A percentile compares a stretch with the other conserved stretches of the same genome.
phyloP scores from a whole-genome alignment of 1,140 invertebrate genomes.

The Bombus sylvicola region DNA sequence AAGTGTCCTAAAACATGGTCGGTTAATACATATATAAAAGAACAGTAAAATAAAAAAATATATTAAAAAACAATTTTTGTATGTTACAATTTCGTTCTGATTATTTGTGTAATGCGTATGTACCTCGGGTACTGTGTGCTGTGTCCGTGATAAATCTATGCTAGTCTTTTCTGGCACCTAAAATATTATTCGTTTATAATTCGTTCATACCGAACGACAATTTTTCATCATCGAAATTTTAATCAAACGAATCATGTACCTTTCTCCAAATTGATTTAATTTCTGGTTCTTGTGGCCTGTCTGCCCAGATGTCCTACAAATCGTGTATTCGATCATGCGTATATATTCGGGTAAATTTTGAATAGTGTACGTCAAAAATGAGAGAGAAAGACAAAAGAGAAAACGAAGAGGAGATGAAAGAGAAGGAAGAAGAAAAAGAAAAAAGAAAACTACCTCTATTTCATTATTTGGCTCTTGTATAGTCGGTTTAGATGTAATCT shows the following conservation, averaged over 20 bases:
- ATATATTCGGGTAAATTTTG: background rate
- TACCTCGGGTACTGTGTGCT: background rate
- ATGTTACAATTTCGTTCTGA: too few species aligned
- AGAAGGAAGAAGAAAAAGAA: background rate
- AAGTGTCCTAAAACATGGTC: constrained; percentile 24
- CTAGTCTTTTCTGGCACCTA: background rate
- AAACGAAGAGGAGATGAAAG: background rate
- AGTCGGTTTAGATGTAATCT: background rate
- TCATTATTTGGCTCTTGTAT: constrained; percentile 13
- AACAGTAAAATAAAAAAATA: background rate
- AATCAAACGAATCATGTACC: background rate
- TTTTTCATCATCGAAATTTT: background rate
- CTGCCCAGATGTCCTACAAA: constrained; percentile 46
- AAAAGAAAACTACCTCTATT: constrained; percentile 24
- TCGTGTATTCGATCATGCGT: background rate
- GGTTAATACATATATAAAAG: too few species aligned
- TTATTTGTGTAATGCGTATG: background rate
- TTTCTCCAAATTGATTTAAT: constrained; percentile 34
- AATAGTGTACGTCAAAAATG: background rate
- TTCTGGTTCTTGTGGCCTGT: constrained; percentile 29
- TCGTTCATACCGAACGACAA: too few species aligned
- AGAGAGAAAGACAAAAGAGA: background rate
- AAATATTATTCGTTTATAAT: background rate
- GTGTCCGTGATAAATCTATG: background rate
- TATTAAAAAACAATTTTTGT: too few species aligned